phyloP scores from a whole-genome alignment of 1,140 invertebrate genomes.

The Caenorhabditis latens region DNA sequence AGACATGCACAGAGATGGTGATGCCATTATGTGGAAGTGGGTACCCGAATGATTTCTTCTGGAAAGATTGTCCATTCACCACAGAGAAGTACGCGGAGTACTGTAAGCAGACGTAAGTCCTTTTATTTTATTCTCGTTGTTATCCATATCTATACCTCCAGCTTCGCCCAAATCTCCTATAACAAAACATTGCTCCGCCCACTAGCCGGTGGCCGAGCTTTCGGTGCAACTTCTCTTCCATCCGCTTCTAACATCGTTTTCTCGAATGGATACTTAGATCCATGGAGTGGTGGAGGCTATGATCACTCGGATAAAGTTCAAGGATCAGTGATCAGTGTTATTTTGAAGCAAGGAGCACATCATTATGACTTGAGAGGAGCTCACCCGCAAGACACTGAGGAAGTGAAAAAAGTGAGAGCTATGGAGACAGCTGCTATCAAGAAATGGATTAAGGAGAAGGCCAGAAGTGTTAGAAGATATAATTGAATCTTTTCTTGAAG shows the following conservation, averaged over 20 bases:
- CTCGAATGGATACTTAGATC: slow-evolving; percentile 88
- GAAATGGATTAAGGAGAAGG: slow-evolving; percentile 67
- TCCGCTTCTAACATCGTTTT: slow-evolving; percentile 82
- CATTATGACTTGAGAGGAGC: slow-evolving; percentile 75
- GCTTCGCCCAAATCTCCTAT: slow-evolving; percentile 64
- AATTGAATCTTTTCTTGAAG: background rate
- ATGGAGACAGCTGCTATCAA: slow-evolving; percentile 70
- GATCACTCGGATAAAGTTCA: slow-evolving; percentile 64
- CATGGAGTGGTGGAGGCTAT: slow-evolving; percentile 88
- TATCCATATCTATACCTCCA: background rate
- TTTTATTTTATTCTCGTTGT: background rate
- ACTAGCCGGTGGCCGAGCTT: slow-evolving; percentile 80
- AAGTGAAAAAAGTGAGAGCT: slow-evolving; percentile 68
- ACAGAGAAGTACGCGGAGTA: slow-evolving; percentile 85
- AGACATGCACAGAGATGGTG: slow-evolving; percentile 92
- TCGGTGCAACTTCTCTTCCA: slow-evolving; percentile 84
- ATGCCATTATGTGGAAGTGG: slow-evolving; percentile 90
- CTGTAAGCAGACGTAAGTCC: slow-evolving; percentile 83
- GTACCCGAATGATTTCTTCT: slow-evolving; percentile 72
- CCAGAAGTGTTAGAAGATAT: background rate
- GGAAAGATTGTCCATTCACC: slow-evolving; percentile 79
- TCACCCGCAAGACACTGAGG: slow-evolving; percentile 72
- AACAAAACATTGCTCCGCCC: slow-evolving; percentile 81
- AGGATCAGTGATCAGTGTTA: slow-evolving; percentile 81
- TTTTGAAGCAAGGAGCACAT: slow-evolving; percentile 85